Evolutionary conservation across 2,888 invertebrate species (phyloP).

Genomic region (Poecilobothrus nobilitatus): DNA sequence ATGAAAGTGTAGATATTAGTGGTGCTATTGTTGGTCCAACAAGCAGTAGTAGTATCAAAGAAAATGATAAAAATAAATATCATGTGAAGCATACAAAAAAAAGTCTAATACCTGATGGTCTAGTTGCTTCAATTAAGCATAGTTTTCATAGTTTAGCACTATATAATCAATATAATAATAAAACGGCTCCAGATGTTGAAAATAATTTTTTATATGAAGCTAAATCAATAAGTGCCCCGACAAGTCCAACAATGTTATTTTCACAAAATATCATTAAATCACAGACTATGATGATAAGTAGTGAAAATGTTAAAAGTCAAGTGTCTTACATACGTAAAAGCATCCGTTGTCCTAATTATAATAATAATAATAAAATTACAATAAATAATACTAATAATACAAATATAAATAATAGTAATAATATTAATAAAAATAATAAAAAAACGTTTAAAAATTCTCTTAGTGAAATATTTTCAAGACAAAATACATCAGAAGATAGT

Average conservation of each 20-base stretch:
- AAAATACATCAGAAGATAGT: conserved; percentile 44
- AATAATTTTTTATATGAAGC: conserved; percentile 29
- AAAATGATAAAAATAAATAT: neutral
- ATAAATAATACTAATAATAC: conserved; percentile 25
- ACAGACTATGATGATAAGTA: conserved; percentile 19
- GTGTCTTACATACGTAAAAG: conserved; percentile 4
- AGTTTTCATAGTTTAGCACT: conserved; percentile 37
- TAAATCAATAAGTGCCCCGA: conserved; percentile 44
- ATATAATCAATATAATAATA: neutral
- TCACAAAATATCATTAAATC: conserved; percentile 16
- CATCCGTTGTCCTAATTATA: conserved; percentile 26
- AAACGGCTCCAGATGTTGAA: neutral
- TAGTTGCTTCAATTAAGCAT: conserved; percentile 38
- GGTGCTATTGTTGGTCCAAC: neutral
- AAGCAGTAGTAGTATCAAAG: neutral
- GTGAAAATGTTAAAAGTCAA: conserved; percentile 13
- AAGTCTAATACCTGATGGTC: conserved; percentile 31
- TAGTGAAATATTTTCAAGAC: conserved; percentile 33
- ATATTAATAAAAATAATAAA: neutral
- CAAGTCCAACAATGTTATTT: conserved; percentile 33
- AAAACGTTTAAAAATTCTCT: neutral
- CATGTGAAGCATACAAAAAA: neutral
- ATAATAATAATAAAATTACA: conserved; percentile 23
- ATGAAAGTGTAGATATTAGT: conserved; percentile 20
- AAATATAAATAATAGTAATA: conserved; percentile 23